These are phyloP conservation scores for Ochropleura leucogaster DNA, from an alignment of 2,888 invertebrate genomes.

Conservation along the genomic window DNA sequence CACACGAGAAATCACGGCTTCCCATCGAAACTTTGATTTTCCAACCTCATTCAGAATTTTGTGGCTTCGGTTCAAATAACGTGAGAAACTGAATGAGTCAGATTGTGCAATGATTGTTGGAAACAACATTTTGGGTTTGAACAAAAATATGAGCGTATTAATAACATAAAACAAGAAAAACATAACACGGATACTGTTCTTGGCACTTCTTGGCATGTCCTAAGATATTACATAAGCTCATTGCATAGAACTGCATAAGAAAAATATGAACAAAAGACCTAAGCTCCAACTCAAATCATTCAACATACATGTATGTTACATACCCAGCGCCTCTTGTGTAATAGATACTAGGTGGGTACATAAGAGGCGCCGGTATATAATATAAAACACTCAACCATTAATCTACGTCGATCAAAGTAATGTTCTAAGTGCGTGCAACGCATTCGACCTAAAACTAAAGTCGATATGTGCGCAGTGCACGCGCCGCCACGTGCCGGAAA, in stretches of 20 bases:
- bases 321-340: no score
- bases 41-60: conserved; percentile 60
- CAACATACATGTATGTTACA: conserved; percentile 7
- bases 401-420: conserved; percentile 75
- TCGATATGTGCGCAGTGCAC: conserved; percentile 76
- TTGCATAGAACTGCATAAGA: background rate
- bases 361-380: conserved; percentile 42
- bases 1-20: conserved; percentile 87
- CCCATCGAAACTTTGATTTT: conserved; percentile 81
- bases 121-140: conserved; percentile 3
- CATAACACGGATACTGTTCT: background rate
- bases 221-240: background rate
- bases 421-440: conserved; percentile 77
- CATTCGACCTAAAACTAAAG: conserved; percentile 78
- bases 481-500: conserved; percentile 87
- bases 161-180: background rate
- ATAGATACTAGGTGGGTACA: background rate
- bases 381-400: conserved; percentile 60
- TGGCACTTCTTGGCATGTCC: background rate
- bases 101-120: conserved; percentile 6
- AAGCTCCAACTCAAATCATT: background rate
- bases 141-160: background rate
- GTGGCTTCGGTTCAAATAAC: conserved; percentile 46
- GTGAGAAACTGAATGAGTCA: conserved; percentile 49
- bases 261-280: conserved; percentile 10